These are phyloP conservation scores for Xiphorhynchus erythropygius DNA, from an alignment of 2,797 vertebrate species.

Conservation along the genomic window DNA sequence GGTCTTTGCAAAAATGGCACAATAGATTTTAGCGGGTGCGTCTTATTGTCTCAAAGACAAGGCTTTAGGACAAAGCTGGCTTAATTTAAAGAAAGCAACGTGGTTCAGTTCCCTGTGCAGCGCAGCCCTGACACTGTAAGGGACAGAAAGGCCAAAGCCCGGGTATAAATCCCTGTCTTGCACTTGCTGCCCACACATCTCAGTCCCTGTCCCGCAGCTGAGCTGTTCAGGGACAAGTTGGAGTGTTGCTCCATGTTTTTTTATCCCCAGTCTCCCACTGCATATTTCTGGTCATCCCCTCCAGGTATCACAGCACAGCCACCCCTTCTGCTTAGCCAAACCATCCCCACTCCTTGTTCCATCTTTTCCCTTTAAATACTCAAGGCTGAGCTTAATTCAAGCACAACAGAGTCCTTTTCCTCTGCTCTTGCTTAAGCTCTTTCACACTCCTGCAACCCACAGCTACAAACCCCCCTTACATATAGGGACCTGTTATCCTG, in stretches of 20 bases:
- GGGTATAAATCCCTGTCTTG: not conserved
- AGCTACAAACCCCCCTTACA: fast-evolving
- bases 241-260: not conserved
- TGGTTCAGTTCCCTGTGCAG: not conserved
- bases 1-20: slow-evolving; percentile 73
- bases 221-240: not conserved
- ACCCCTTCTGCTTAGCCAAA: not conserved
- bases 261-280: fast-evolving
- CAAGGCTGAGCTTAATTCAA: not conserved
- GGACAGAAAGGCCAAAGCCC: not conserved
- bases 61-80: not conserved
- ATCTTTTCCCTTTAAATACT: not conserved
- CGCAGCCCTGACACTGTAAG: not conserved
- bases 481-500: not conserved
- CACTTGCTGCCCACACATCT: not conserved
- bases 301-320: not conserved
- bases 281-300: not conserved
- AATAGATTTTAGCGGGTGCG: not conserved
- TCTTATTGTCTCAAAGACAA: slow-evolving; percentile 28
- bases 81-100: not conserved
- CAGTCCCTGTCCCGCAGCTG: fast-evolving
- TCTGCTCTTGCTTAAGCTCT: not conserved
- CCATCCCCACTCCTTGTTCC: not conserved
- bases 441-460: not conserved
- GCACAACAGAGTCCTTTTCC: not conserved